A percentile compares a stretch with the other conserved stretches of the same genome.
Evolutionary conservation across 2,797 vertebrate species (phyloP).

Genomic region (Macropodus opercularis): DNA sequence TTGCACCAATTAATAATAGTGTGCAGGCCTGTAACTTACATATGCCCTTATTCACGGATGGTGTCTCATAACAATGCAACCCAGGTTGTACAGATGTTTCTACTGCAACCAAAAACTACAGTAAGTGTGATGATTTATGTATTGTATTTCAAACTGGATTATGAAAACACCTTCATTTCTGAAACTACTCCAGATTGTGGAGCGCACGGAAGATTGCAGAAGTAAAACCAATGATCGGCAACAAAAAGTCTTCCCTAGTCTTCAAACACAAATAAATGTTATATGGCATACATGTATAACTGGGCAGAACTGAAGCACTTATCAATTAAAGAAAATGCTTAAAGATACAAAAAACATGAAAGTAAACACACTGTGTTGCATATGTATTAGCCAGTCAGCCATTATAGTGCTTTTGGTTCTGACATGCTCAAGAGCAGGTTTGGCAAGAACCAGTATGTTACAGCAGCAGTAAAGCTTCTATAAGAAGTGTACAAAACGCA

Average conservation of each 20-base stretch:
- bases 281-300: neutral
- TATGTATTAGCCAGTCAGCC: neutral
- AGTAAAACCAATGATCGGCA: neutral
- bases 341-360: neutral
- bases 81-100: too few species aligned
- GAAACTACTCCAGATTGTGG: neutral
- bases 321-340: neutral
- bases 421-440: constrained; percentile 24
- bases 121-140: neutral
- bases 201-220: neutral
- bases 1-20: neutral
- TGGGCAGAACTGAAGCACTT: neutral
- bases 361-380: too few species aligned
- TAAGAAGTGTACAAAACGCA: too few species aligned
- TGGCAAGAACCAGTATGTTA: constrained; percentile 4
- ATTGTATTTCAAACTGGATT: neutral
- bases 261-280: neutral
- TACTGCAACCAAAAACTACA: neutral
- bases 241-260: neutral
- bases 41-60: neutral
- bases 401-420: constrained; percentile 2
- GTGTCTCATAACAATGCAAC: neutral
- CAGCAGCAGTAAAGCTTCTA: constrained; percentile 9
- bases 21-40: neutral
- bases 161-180: neutral